Base-by-base conservation (phyloP, 2,113 vertebrate species). In the Clupea harengus region DNA sequence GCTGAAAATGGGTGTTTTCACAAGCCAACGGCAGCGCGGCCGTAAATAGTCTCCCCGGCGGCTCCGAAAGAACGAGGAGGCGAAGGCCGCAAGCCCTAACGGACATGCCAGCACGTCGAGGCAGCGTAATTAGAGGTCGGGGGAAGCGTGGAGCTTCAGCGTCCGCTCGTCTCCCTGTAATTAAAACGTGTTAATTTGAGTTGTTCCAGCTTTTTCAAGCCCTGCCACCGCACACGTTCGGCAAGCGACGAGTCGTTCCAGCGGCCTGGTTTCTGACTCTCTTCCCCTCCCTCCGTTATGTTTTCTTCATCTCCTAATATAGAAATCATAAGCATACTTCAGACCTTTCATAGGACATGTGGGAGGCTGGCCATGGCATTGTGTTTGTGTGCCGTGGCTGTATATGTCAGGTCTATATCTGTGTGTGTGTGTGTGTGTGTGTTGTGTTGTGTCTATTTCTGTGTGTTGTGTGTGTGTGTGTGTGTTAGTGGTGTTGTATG, bases 141-240 rank as follows among this genome's bases (percentile, higher is more conserved):
- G n/a, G 2, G 83, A 78, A 82, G 86, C 46, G 64, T 28, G 17
- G 82, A 52, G 83, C 25, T 64, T 47, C 67, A 85, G 86, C 86
- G n/a, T 8, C 9, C 64, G 10, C 64, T 72, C 64, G 10, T 44
- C 57, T 80, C 32, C 85, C 85, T 86, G 54, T 91, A 88, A 89
- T 91, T 90, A 88, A 83, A 82, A 90, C 81, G 20, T 17, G 45
- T 82, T 89, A 44, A 57, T 89, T 82, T 85, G 81, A 86, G 49
- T 87, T 67, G 28, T 83, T 83, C 84, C 85, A 86, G 60, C 82
- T 64, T 72, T 88, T 9, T 64, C 60, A 25, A 64, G 20, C 60
- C 22, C 64, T 8, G 64, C 75, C 46, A 28, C 3, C n/a, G 9
- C 64, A 72, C 64, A 17, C 45, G 20, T 45, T 60, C 52, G 28